These are phyloP conservation scores for Xerus rutilus DNA, from an alignment of 2,797 vertebrate species.

Conservation along the genomic window DNA sequence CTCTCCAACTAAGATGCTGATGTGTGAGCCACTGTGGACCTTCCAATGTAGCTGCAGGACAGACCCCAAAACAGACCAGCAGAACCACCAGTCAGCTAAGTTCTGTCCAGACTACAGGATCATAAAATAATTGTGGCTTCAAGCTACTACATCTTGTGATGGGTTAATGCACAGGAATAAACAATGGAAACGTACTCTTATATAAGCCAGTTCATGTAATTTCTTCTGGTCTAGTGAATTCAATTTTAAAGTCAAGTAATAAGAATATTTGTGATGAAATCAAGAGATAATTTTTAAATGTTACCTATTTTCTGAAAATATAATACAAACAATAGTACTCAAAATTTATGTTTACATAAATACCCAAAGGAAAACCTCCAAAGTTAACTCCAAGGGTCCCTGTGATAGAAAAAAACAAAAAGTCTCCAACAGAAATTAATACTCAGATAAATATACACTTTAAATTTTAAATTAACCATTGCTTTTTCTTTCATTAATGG, in stretches of 20 bases:
- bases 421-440: neutral
- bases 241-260: slow-evolving; percentile 44
- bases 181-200: slow-evolving; percentile 30
- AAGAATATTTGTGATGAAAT: slow-evolving; percentile 38
- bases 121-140: neutral
- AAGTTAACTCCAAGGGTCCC: neutral
- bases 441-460: slow-evolving; percentile 46
- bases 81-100: neutral
- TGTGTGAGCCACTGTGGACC: accelerated
- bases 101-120: neutral
- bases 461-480: slow-evolving; percentile 61
- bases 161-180: neutral
- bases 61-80: neutral
- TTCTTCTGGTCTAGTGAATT: slow-evolving; percentile 1
- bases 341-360: slow-evolving; percentile 40
- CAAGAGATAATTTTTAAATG: neutral
- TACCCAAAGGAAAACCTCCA: neutral
- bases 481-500: slow-evolving; percentile 23
- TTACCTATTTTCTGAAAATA: neutral
- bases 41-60: neutral
- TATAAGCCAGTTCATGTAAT: neutral
- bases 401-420: neutral
- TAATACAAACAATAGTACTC: neutral
- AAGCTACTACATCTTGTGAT: neutral
- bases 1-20: too few relatives aligned